Percentiles rank a stretch among this genome's conserved stretches.
Evolutionary conservation across 2,113 vertebrate genomes (phyloP).

Genomic region (Oreochromis tanganicae): DNA sequence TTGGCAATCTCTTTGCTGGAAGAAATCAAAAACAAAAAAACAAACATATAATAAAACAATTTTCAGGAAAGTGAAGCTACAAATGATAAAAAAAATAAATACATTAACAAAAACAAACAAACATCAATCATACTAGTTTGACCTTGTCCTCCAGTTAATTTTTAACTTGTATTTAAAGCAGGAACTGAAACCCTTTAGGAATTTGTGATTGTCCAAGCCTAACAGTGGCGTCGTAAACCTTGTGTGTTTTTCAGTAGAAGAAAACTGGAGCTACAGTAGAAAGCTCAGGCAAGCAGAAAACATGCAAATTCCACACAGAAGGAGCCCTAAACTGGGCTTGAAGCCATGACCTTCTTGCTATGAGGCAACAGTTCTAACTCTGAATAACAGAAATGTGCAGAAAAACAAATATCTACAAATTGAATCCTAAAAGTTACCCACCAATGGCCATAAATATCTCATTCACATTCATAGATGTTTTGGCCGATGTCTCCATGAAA

Average conservation of each 20-base stretch:
- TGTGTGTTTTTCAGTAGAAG: background rate
- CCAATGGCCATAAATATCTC: slow-evolving; percentile 99
- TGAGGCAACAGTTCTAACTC: background rate
- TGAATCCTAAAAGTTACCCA: slow-evolving; percentile 61
- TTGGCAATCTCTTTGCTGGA: slow-evolving; percentile 91
- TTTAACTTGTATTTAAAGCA: background rate
- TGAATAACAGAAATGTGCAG: background rate
- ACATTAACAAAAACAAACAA: background rate
- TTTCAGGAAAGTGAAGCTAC: background rate
- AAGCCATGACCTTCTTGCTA: background rate
- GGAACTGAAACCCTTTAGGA: background rate
- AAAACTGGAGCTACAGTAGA: background rate
- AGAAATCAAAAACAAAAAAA: background rate
- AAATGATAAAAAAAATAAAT: background rate
- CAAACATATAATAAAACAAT: background rate
- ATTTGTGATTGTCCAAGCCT: background rate
- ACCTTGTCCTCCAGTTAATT: background rate
- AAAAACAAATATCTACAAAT: background rate
- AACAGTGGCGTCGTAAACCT: background rate
- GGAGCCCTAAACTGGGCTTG: background rate
- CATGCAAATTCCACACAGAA: background rate
- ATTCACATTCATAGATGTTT: slow-evolving; percentile 97
- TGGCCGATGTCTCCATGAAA: slow-evolving; percentile 98
- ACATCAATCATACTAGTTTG: background rate
- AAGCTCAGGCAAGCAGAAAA: background rate